Evolutionary conservation across 2,888 invertebrate genomes (phyloP), one percentile per base, ranked within the genome.

Genomic region (Pardosa pseudoannulata): DNA sequence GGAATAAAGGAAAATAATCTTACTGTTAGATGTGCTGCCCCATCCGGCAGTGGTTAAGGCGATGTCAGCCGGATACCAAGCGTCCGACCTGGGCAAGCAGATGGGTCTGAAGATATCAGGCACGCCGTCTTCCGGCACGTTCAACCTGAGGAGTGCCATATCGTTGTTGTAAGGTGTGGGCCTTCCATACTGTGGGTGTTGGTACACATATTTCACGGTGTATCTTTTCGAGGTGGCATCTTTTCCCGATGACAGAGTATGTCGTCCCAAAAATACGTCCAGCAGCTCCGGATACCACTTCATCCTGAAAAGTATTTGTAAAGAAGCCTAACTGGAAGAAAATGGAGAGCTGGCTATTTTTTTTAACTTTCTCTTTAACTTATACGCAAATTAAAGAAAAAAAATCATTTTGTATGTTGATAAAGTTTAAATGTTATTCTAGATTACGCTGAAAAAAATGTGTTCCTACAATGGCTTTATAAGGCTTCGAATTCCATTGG

Each of bases 161-260:
- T 81, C 87, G 36, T 87, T 87, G 41, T 87, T 81, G 65, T 80
- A 87, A 1, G 76, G 75, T 7, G 71, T 70, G 3, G 80, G 80
- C 19, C 19, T 70, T 1, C 76, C 81, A 19, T 76, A 81, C 7
- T 16, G 23, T 9, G 71, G 64, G 39, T 87, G 80, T 19, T 56
- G 72, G 27, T 72, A 73, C n/a, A 87, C 70, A n/a, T 31, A 19
- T 19, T 70, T 28, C 6, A 87, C 87, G 6, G 50, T 41, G 23
- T 65, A 87, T 46, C 67, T 70, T n/a, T 64, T 62, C 3, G 76
- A 50, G 11, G 50, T 70, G 0, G 70, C 9, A 16, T 80, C 80
- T 39, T 50, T 31, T 0, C 19, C 46, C 19, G 39, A 36, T 0
- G 80, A 65, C 2, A 87, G 31, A 19, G 16, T 28, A 64, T 87